Evolutionary conservation across 1,140 invertebrate species (phyloP).

Genomic region (Aphelenchoides besseyi): DNA sequence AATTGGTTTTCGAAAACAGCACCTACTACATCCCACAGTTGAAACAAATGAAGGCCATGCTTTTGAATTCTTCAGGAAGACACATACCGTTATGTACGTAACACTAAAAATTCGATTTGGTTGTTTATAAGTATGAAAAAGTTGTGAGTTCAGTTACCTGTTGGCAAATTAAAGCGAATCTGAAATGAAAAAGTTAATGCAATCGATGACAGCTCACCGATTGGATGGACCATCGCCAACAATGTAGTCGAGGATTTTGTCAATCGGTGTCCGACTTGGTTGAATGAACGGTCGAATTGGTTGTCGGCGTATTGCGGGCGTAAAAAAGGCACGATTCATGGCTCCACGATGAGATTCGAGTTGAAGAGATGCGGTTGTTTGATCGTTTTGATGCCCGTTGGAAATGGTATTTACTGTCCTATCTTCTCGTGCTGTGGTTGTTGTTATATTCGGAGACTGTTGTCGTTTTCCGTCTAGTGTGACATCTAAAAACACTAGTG

Average conservation of each 20-base stretch:
- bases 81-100: slow-evolving; percentile 94
- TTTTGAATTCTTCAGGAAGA: slow-evolving; percentile 90
- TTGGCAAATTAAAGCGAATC: slow-evolving; percentile 79
- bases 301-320: slow-evolving; percentile 18
- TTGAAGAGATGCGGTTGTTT: background rate
- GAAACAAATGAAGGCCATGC: slow-evolving; percentile 61
- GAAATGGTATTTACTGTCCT: background rate
- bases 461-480: background rate
- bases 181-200: slow-evolving; percentile 18
- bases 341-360: background rate
- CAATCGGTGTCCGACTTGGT: slow-evolving; percentile 25
- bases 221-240: slow-evolving; percentile 90
- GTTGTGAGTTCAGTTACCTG: no score
- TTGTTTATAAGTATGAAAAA: no score
- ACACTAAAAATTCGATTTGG: no score
- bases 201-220: slow-evolving; percentile 68
- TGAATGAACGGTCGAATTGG: slow-evolving; percentile 51
- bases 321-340: background rate
- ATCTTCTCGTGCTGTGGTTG: background rate
- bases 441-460: background rate
- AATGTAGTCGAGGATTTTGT: slow-evolving; percentile 73
- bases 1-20: no score
- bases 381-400: background rate
- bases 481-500: background rate
- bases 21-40: slow-evolving; percentile 41